These are phyloP conservation scores for Agrochola lota DNA, from an alignment of 2,888 invertebrate genomes.

Conservation along the genomic window DNA sequence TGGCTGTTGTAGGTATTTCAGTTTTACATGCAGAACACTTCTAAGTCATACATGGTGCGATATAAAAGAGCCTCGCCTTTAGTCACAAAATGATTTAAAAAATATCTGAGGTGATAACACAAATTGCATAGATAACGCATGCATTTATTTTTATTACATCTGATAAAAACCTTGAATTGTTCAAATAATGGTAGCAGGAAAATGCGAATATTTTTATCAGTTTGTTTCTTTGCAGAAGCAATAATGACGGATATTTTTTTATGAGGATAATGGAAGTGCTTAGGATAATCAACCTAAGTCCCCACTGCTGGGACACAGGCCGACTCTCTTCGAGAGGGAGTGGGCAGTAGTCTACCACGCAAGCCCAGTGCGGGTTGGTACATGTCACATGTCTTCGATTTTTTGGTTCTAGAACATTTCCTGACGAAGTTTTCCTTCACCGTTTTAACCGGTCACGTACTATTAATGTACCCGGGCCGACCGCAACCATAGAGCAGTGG, in stretches of 20 bases:
- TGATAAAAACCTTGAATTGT: slow-evolving; percentile 2
- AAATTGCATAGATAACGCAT: slow-evolving; percentile 23
- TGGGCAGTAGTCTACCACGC: too few relatives aligned
- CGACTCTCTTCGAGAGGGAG: too few relatives aligned
- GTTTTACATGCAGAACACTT: neutral
- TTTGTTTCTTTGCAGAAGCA: neutral
- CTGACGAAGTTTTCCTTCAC: too few relatives aligned
- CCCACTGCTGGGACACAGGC: too few relatives aligned
- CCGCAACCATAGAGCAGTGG: too few relatives aligned
- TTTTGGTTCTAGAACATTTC: too few relatives aligned
- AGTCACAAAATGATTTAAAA: neutral
- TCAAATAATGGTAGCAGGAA: neutral
- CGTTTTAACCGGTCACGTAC: too few relatives aligned
- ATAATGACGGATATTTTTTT: neutral
- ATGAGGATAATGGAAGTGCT: neutral
- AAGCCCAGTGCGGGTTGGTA: too few relatives aligned
- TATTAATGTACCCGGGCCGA: too few relatives aligned
- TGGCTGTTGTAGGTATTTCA: neutral
- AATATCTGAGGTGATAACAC: slow-evolving; percentile 15
- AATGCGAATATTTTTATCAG: neutral
- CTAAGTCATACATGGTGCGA: too few relatives aligned
- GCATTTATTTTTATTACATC: slow-evolving; percentile 10
- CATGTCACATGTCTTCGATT: too few relatives aligned
- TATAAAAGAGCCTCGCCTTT: neutral
- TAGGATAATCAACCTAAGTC: too few relatives aligned